These are phyloP conservation scores for Euthynnus affinis DNA, from an alignment of 2,797 vertebrate species.

Conservation along the genomic window DNA sequence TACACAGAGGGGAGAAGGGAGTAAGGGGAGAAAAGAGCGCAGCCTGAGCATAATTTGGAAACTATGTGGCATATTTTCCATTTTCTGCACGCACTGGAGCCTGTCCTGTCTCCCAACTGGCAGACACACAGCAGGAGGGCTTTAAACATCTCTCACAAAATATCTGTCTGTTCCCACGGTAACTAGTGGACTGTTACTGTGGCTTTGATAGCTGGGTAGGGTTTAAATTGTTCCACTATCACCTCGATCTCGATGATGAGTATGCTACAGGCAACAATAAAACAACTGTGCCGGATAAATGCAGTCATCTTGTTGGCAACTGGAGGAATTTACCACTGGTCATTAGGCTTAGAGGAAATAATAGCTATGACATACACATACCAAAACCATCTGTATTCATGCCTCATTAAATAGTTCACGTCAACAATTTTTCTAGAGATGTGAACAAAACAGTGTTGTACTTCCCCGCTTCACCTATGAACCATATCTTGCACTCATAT, in stretches of 20 bases:
- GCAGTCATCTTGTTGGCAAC: slow-evolving; percentile 24
- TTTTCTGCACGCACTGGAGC: slow-evolving; percentile 78
- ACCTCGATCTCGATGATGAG: slow-evolving; percentile 9
- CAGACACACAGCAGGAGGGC: slow-evolving; percentile 75
- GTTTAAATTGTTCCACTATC: slow-evolving; percentile 31
- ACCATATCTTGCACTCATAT: not conserved
- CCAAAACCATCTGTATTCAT: slow-evolving; percentile 32
- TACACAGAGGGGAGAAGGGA: slow-evolving; percentile 58
- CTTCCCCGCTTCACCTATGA: slow-evolving; percentile 1
- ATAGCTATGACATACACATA: slow-evolving; percentile 20
- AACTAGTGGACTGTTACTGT: slow-evolving; percentile 46
- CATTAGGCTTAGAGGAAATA: slow-evolving; percentile 26
- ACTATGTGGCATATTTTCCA: slow-evolving; percentile 85
- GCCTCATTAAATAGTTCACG: slow-evolving; percentile 21
- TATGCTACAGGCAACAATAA: slow-evolving; percentile 6
- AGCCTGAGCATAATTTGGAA: slow-evolving; percentile 80
- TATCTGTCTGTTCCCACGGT: slow-evolving; percentile 76
- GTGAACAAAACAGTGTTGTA: slow-evolving; percentile 13
- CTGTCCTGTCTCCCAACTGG: slow-evolving; percentile 75
- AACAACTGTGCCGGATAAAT: slow-evolving; percentile 21
- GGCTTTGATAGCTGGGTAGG: slow-evolving; percentile 9
- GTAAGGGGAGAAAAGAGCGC: slow-evolving; percentile 56
- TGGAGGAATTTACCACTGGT: slow-evolving; percentile 35
- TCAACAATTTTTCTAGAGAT: slow-evolving; percentile 24
- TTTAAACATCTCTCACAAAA: slow-evolving; percentile 75